Base-by-base conservation (phyloP, 1,140 invertebrate genomes). In the Drosophila sproati region DNA sequence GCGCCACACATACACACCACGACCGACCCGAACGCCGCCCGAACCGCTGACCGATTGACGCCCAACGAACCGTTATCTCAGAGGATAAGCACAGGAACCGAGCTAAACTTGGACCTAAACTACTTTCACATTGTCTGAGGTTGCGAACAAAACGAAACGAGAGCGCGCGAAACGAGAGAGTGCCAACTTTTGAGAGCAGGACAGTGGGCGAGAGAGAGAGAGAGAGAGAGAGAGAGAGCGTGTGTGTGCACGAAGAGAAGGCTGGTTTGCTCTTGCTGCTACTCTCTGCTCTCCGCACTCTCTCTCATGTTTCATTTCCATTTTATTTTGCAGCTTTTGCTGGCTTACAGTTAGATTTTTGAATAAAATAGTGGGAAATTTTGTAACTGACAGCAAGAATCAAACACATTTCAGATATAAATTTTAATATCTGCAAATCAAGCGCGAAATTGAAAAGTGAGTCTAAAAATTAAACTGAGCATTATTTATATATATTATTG, bases 101-200 rank as follows among this genome's bases (percentile, higher is more conserved):
- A 85, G 63, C 52, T 47, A 80, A 20, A 80, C 60, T 64, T 70
- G 50, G 34, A 83, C 52, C 77, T 55, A 52, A 62, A 20, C 20
- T 2, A 20, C 0, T 20, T 89, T 88, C 80, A 74, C 67, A 69
- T 83, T 88, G 83, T 88, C 80, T 78, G 63, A 88, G 83, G 83
- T 80, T 78, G 43, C 31, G 80, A 66, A 50, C 20, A 20, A 20
- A 20, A 20, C 20, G 20, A 20, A 20, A 20, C 20, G 20, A 20
- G 20, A 60, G 8, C 31, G 41, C 39, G 32, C 51, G 39, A 20
- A 20, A 1, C 20, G 20, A 20, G 37, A 12, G 35, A 8, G 10
- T 7, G 29, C 41, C 3, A 63, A 3, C 3, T 34, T 4, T 34
- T 34, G 57, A 48, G 51, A 37, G 41, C 55, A 10, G 41, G 52